Evolutionary conservation across 2,797 vertebrate species (phyloP), one percentile per base, ranked within the genome.

Genomic region (Micromesistius poutassou): DNA sequence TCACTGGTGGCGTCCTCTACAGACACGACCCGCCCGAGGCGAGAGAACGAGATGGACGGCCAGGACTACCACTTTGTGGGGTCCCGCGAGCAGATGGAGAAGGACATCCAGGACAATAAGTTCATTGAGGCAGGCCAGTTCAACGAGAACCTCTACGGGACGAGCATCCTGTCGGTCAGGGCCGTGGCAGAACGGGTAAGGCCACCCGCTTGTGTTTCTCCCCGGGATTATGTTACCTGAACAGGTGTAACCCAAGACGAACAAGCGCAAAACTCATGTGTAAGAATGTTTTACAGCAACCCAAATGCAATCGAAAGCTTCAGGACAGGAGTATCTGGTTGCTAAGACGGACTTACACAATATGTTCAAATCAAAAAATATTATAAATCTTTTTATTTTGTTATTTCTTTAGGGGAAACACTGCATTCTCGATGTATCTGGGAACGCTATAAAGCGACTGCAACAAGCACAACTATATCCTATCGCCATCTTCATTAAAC

Each of bases 401-500:
- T 62, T 28, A 85, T 74, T 2, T n/a, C 36, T 28, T 78, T 68
- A 99, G 97, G 97, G 97, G 86, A 99, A 98, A 85, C 98, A 99
- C 91, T 99, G 98, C 93, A 99, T 99, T 91, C 94, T 99, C 91
- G 98, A 99, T 73, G 98, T 99, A 82, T 99, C 98, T 76, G 98
- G 98, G 86, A 99, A 99, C 78, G 98, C 98, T 78, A 99, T 99
- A 92, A 99, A 99, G 94, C 95, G 98, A 91, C 95, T 99, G 94
- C 97, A 98, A 92, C 97, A 98, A 96, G 96, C 98, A 95, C 97
- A 98, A 94, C 97, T 99, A 87, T 97, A 97, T 91, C 95, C 98
- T 70, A 96, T 99, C 80, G 97, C 98, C 90, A 96, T 99, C 94
- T 99, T 99, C 95, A 98, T 99, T 93, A 99, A 99, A 96, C 98